Evolutionary conservation across 2,113 vertebrate genomes (phyloP).

Genomic region (Antechinus flavipes): DNA sequence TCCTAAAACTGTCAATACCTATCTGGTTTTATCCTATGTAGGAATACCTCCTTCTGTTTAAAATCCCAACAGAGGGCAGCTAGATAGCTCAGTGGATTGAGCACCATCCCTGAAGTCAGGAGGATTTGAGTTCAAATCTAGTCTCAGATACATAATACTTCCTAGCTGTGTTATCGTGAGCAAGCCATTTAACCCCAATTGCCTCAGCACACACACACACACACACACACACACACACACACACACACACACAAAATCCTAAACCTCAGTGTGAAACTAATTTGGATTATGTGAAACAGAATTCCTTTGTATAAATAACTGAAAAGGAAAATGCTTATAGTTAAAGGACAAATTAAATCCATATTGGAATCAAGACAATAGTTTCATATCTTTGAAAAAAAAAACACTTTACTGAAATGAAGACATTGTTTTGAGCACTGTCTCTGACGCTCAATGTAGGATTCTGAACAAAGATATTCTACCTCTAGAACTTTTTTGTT

Average conservation of each 20-base stretch:
- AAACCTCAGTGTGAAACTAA: background rate
- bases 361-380: background rate
- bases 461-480: background rate
- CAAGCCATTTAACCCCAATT: too few species aligned
- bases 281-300: background rate
- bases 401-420: background rate
- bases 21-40: background rate
- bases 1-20: background rate
- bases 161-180: too few species aligned
- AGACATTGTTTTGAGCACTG: background rate
- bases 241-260: background rate
- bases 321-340: background rate
- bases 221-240: too few species aligned
- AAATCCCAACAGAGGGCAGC: too few species aligned
- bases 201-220: too few species aligned
- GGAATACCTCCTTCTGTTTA: background rate
- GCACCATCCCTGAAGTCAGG: too few species aligned
- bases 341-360: background rate
- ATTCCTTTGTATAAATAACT: background rate
- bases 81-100: too few species aligned
- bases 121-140: too few species aligned
- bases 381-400: background rate
- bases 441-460: background rate
- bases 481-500: background rate
- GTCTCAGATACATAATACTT: too few species aligned